Base-by-base conservation (phyloP, 2,888 invertebrate genomes). In the Patella depressa region DNA sequence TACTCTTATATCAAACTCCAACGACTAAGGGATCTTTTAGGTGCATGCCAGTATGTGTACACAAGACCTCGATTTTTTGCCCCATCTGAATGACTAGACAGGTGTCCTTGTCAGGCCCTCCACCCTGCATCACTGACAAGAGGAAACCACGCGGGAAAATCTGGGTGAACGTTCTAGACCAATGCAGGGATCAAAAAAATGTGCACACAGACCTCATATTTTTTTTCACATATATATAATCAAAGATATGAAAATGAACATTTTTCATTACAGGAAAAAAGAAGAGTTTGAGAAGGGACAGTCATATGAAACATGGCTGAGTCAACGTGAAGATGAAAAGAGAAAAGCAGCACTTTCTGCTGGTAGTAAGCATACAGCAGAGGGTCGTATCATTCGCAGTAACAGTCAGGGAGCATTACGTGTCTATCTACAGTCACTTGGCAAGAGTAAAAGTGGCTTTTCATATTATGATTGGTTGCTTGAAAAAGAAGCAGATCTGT, bases 231-330 rank as follows among this genome's bases (percentile, higher is more conserved):
- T 45, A 7, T 9, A 45, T 45, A 45, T 45, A 45, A 45, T 45
- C 45, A 45, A 45, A 45, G 45, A 45, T 45, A 45, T 45, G 1
- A 45, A 45, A 45, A 45, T 45, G 45, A 45, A 45, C 45, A 70
- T 19, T 17, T 74, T 74, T 17, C n/a, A 24, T 75, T 79, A 19
- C 82, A 90, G 89, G 79, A 87, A 87, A 80, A 81, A 88, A 34
- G 83, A 85, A 65, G 87, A 88, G 72, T 84, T 83, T 4, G 86
- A 88, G 54, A 85, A 89, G 59, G 86, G 87, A 72, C 87, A 88
- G 57, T 89, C 88, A 17, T 90, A 89, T 76, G 89, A 89, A 70
- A 86, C 87, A 14, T 90, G 89, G 90, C 82, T 90, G 71, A 85
- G 84, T 15, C 85, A 88, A 69, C 84, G 87, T 74, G 88, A 89